Evolutionary conservation across 2,113 vertebrate genomes (phyloP), one percentile per base, ranked within the genome.

Genomic region (Thinocorus orbignyianus): DNA sequence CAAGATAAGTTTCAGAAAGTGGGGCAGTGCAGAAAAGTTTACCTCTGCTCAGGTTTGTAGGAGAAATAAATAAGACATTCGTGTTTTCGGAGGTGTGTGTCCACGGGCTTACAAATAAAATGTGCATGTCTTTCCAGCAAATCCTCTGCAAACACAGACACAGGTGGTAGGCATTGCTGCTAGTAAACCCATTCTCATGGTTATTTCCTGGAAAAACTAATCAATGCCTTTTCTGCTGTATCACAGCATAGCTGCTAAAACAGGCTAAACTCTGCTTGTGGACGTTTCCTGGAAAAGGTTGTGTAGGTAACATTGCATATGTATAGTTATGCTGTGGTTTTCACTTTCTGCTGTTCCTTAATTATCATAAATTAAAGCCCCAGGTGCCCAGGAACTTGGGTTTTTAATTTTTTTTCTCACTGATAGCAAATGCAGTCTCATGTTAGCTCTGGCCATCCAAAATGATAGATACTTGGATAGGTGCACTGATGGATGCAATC

Each of bases 291-390:
- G 95, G 89, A n/a, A 93, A 78, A 97, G 44, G 65, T 72, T 5
- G 2, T 1, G 0, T 26, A 44, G 73, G 6, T 46, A 0, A 0
- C 72, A 6, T 30, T 73, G 73, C 6, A 1, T 68, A 4, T 55
- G 57, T 51, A n/a, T 42, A 86, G 49, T 31, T 66, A 41, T 0
- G 0, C 23, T 51, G 37, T 64, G 60, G 19, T 60, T 93, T 86
- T 95, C 57, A 52, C 81, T 80, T 82, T 65, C 49, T 72, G 4
- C 22, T 51, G 5, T 57, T 84, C 31, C 10, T 79, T 46, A 87
- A 79, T 81, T n/a, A 84, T 17, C 31, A 6, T 79, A 55, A 89
- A 57, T 79, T 91, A n/a, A 91, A 81, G 57, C 49, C 18, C 20
- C 28, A 61, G 52, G 5, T 89, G 57, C 70, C 19, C 39, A 33